A percentile compares a stretch with the other conserved stretches of the same genome.
phyloP scores from a whole-genome alignment of 2,113 vertebrate genomes.

The Cheirogaleus medius region DNA sequence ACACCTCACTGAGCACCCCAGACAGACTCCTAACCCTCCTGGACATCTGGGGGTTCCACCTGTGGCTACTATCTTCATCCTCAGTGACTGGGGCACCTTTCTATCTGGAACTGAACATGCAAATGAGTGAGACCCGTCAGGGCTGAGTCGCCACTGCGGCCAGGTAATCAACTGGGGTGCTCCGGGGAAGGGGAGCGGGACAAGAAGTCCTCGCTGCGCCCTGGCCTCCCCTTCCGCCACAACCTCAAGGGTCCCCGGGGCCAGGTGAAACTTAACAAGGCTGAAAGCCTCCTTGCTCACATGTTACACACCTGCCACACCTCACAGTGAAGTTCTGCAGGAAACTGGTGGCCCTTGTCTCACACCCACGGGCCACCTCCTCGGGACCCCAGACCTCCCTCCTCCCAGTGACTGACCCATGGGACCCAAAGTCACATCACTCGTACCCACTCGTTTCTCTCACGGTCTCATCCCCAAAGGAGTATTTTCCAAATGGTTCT shows the following conservation, averaged over 20 bases:
- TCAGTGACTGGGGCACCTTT: neutral
- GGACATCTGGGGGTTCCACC: neutral
- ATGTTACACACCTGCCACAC: neutral
- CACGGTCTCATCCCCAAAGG: neutral
- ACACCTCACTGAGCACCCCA: neutral
- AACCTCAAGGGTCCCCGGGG: neutral
- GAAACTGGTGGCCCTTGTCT: too few relatives aligned
- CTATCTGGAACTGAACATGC: neutral
- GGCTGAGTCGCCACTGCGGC: neutral
- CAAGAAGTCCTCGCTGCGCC: neutral
- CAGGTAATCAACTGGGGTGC: neutral
- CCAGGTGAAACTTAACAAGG: neutral
- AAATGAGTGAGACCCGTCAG: neutral
- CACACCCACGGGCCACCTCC: neutral
- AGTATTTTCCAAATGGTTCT: neutral
- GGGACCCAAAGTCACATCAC: neutral
- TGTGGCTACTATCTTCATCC: neutral
- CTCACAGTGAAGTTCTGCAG: neutral
- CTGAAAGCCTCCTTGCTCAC: neutral
- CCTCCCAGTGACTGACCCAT: neutral
- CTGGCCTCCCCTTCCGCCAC: neutral
- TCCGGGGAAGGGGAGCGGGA: neutral
- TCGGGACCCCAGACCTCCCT: neutral
- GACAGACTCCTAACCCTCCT: neutral
- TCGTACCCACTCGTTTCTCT: neutral